Evolutionary conservation across 2,113 vertebrate species (phyloP), one percentile per base, ranked within the genome.

Genomic region (Pseudonaja textilis): DNA sequence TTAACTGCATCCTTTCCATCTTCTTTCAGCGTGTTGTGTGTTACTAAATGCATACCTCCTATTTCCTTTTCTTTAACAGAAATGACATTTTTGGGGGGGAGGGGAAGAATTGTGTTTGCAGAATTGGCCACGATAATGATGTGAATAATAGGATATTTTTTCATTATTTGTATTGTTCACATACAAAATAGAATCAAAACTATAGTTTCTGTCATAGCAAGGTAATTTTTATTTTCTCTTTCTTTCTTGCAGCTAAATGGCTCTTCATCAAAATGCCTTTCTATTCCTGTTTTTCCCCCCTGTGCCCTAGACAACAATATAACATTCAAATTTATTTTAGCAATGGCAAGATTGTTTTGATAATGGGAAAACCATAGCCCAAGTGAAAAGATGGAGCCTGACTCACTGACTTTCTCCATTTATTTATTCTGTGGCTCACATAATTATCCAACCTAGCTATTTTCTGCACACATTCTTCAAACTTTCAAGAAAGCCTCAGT

Each of bases 401-500:
- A 42, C 34, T 45, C 57, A 88, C 26, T 87, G 22, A 10, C 91
- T 88, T 34, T 61, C 54, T 39, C 86, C n/a, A 74, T 92, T 88
- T 92, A 88, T 26, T 59, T 23, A 55, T 74, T 69, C 14, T 16
- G 3, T 55, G n/a, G n/a, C 23, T 74, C 50, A 52, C n/a, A 64
- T 92, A 25, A 42, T 25, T 92, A 50, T 18, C 59, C 56, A 64
- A 12, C 29, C 16, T 74, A 29, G 50, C 54, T 88, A 20, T 88
- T 92, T 92, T 88, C 16, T 88, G n/a, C 45, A 69, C 42, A 88
- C 25, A 88, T 25, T 69, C 20, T 52, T 91, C 86, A 87, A 61
- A 74, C 50, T 88, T 29, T 55, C 22, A 23, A 25, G 8, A 88
- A 55, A 88, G 59, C 91, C 69, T 54, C n/a, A 74, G 34, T 56